These are phyloP conservation scores for Amiota minor DNA, from an alignment of 2,888 invertebrate genomes.

Conservation along the genomic window DNA sequence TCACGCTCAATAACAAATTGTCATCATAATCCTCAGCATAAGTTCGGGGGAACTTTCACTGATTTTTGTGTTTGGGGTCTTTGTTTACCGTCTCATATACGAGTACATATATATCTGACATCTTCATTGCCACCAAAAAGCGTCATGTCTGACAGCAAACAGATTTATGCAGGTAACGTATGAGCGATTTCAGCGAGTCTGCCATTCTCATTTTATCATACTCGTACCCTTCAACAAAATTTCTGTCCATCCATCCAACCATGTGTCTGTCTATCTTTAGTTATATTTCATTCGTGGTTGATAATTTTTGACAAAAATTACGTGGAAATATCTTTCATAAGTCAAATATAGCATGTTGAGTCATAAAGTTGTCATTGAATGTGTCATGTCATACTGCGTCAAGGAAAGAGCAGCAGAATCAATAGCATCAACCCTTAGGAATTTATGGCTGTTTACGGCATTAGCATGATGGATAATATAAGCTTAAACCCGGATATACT, in stretches of 20 bases:
- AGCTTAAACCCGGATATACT: no score
- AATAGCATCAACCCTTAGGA: no score
- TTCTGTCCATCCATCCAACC: no score
- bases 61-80: background rate
- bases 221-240: no score
- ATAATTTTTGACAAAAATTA: slow-evolving; percentile 20
- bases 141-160: slow-evolving; percentile 15
- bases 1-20: slow-evolving; percentile 31
- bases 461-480: no score
- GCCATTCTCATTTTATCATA: background rate
- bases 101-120: background rate
- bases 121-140: background rate
- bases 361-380: slow-evolving; percentile 25
- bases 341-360: slow-evolving; percentile 24
- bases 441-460: no score
- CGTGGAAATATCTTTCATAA: slow-evolving; percentile 20
- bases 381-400: background rate
- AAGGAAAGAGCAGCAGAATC: no score
- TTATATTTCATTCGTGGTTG: slow-evolving; percentile 6
- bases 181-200: slow-evolving; percentile 5
- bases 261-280: no score
- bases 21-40: slow-evolving; percentile 9
- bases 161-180: slow-evolving; percentile 25
- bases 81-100: background rate
- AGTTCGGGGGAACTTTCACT: no score